A percentile compares a stretch with the other conserved stretches of the same genome.
Evolutionary conservation across 2,797 vertebrate species (phyloP).

Genomic region (Aeoliscus strigatus): DNA sequence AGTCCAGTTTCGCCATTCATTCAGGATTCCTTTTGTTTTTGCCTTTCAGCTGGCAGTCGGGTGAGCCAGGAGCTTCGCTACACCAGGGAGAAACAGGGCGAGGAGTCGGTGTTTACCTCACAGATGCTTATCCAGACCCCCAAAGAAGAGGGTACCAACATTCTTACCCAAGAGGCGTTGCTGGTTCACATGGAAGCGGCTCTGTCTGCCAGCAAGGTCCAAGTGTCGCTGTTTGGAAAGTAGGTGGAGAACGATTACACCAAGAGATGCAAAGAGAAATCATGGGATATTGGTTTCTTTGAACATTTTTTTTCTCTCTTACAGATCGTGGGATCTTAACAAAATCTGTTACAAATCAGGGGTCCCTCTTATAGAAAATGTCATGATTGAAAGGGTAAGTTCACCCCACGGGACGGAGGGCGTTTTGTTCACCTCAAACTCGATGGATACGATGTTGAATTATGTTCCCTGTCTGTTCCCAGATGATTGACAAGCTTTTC

Average conservation of each 20-base stretch:
- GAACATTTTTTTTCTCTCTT: slow-evolving; percentile 16
- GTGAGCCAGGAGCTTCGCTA: slow-evolving; percentile 94
- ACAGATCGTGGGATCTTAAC: slow-evolving; percentile 97
- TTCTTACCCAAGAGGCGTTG: slow-evolving; percentile 90
- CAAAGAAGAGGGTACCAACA: slow-evolving; percentile 82
- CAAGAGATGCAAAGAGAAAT: no score
- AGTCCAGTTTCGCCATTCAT: not conserved
- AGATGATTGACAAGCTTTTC: slow-evolving; percentile 99
- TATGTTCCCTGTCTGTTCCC: slow-evolving; percentile 27
- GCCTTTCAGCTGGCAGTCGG: slow-evolving; percentile 84
- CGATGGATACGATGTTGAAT: slow-evolving; percentile 5
- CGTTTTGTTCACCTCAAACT: no score
- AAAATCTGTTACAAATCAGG: slow-evolving; percentile 99
- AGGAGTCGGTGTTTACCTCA: slow-evolving; percentile 91
- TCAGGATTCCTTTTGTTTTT: slow-evolving; percentile 21
- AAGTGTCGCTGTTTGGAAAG: slow-evolving; percentile 98
- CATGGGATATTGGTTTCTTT: no score
- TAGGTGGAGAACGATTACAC: slow-evolving; percentile 67
- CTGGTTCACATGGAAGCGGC: slow-evolving; percentile 91
- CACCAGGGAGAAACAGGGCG: slow-evolving; percentile 95
- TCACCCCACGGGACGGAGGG: no score
- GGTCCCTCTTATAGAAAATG: slow-evolving; percentile 94
- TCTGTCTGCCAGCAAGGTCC: slow-evolving; percentile 92
- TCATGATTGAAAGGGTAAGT: slow-evolving; percentile 95
- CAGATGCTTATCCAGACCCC: slow-evolving; percentile 98